Conservation (phyloP, 2,888 invertebrate species). For the Athalia circularis region DNA sequence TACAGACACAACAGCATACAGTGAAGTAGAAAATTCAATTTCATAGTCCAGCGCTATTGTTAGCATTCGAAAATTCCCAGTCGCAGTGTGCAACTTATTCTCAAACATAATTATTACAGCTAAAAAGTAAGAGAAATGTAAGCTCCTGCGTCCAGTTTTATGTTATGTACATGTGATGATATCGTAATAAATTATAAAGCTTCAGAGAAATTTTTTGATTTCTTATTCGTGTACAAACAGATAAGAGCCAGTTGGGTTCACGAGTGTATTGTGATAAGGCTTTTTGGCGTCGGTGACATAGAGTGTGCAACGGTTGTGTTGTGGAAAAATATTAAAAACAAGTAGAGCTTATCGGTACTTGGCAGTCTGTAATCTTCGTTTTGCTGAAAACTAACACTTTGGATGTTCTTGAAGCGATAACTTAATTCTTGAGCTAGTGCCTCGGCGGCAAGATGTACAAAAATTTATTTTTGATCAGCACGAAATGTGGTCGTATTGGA, state of each 20-base stretch:
- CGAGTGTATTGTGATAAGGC: constrained; percentile 44
- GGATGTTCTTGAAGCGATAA: not conserved
- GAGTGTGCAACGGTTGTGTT: not conserved
- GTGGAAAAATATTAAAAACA: constrained; percentile 23
- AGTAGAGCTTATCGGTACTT: constrained; percentile 24
- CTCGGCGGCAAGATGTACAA: constrained; percentile 35
- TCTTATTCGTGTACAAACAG: constrained; percentile 47
- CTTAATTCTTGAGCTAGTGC: constrained; percentile 8
- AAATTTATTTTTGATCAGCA: constrained; percentile 19
- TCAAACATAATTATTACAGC: no score
- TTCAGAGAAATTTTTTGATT: not conserved
- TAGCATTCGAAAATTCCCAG: no score
- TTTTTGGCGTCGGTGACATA: not conserved
- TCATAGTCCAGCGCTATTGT: no score
- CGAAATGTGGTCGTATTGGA: not conserved
- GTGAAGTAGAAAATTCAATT: no score
- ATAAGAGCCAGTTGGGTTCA: constrained; percentile 48
- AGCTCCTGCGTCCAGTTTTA: no score
- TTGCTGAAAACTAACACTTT: constrained; percentile 10
- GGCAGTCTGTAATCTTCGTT: not conserved
- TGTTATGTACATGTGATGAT: no score
- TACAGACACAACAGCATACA: no score
- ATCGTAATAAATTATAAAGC: no score
- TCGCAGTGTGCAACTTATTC: no score
- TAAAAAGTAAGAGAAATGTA: no score